A percentile compares a stretch with the other conserved stretches of the same genome.
Conservation (phyloP, 2,113 vertebrate species). For the Python bivittatus region DNA sequence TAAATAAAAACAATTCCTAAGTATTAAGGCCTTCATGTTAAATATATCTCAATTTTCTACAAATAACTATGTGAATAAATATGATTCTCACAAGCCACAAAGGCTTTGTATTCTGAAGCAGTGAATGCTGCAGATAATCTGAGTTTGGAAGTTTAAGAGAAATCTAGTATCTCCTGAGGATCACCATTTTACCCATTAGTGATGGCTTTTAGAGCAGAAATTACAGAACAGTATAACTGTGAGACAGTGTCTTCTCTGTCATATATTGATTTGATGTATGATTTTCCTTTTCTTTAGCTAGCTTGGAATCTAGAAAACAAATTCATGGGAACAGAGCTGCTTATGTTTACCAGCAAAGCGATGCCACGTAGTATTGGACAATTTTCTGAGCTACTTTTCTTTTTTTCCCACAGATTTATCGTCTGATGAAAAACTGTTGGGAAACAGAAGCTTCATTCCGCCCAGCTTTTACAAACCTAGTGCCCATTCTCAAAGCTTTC, state of each 20-base stretch:
- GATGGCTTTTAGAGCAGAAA: background rate
- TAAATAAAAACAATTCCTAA: background rate
- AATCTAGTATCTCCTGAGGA: background rate
- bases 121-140: too few relatives aligned
- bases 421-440: conserved; percentile 87
- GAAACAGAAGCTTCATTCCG: conserved; percentile 74
- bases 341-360: background rate
- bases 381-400: background rate
- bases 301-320: background rate
- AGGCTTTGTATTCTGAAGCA: background rate
- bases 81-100: background rate
- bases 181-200: background rate
- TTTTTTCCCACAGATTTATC: conserved; percentile 65
- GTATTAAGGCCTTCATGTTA: background rate
- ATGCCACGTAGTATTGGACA: too few relatives aligned
- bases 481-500: conserved; percentile 69
- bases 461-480: conserved; percentile 79
- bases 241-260: background rate
- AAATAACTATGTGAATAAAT: background rate
- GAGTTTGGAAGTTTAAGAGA: background rate
- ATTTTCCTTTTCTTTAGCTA: background rate
- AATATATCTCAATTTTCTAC: background rate
- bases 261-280: background rate
- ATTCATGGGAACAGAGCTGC: background rate
- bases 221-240: background rate